Evolutionary conservation across 2,797 vertebrate species (phyloP).

Genomic region (Forpus xanthops): DNA sequence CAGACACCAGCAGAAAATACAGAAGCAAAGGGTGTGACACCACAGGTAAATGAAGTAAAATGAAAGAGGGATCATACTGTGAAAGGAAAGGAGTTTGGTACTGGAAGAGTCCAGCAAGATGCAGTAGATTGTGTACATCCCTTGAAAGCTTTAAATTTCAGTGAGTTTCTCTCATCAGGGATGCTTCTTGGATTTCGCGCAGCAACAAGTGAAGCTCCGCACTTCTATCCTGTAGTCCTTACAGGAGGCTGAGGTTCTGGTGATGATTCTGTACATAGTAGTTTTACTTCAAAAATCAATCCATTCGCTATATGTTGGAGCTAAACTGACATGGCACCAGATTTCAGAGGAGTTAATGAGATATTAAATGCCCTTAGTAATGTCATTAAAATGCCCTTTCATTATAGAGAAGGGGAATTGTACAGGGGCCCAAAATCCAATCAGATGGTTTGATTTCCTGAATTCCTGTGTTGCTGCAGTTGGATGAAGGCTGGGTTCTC

Average conservation of each 20-base stretch:
- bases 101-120: not conserved
- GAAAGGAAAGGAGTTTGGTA: not conserved
- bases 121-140: not conserved
- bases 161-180: not conserved
- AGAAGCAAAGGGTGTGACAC: not conserved
- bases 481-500: not conserved
- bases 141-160: not conserved
- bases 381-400: not conserved
- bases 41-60: not conserved
- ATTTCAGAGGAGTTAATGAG: not conserved
- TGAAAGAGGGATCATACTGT: not conserved
- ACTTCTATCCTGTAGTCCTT: not conserved
- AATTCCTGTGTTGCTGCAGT: not conserved
- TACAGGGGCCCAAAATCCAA: not conserved
- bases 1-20: not conserved
- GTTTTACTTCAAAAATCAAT: not conserved
- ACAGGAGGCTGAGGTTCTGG: not conserved
- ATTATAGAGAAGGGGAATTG: not conserved
- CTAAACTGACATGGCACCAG: not conserved
- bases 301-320: not conserved
- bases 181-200: not conserved
- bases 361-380: not conserved
- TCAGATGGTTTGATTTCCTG: not conserved
- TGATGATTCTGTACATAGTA: not conserved
- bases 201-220: not conserved